phyloP scores from a whole-genome alignment of 2,113 vertebrate species.

The Jacana jacana region DNA sequence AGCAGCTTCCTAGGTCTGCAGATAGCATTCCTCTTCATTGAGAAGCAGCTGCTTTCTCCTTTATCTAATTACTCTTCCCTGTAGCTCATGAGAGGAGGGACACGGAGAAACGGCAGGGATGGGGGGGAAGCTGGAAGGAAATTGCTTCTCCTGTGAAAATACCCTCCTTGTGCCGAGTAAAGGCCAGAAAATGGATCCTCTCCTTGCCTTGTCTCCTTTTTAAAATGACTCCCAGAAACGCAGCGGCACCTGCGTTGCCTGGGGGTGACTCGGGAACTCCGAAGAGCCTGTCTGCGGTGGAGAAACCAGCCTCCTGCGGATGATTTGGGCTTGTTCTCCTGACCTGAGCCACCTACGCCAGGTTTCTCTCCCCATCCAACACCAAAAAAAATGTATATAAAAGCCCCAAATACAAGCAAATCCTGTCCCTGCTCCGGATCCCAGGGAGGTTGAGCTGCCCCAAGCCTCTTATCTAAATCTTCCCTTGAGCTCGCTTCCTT shows the following conservation, averaged over 20 bases:
- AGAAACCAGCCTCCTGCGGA: background rate
- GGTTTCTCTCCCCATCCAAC: background rate
- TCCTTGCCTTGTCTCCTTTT: rapidly evolving
- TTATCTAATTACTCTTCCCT: background rate
- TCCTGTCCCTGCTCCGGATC: background rate
- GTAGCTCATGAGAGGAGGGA: background rate
- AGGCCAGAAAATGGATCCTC: background rate
- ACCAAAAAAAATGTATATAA: rapidly evolving
- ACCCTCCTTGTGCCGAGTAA: background rate
- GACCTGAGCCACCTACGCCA: background rate
- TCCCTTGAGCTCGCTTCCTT: background rate
- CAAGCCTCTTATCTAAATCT: slow-evolving; percentile 63
- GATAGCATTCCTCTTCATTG: background rate
- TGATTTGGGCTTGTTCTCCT: rapidly evolving
- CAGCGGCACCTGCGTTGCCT: background rate
- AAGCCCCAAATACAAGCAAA: background rate
- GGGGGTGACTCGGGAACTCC: rapidly evolving
- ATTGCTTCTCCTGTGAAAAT: background rate
- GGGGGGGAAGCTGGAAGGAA: background rate
- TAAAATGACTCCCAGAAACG: background rate
- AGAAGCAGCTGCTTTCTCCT: background rate
- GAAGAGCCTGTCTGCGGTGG: background rate
- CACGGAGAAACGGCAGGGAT: too few species aligned
- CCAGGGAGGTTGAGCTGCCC: background rate
- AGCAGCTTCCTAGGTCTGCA: background rate